Percentiles rank a stretch among this genome's conserved stretches.
Evolutionary conservation across 2,113 vertebrate genomes (phyloP).

Genomic region (Alligator mississippiensis): DNA sequence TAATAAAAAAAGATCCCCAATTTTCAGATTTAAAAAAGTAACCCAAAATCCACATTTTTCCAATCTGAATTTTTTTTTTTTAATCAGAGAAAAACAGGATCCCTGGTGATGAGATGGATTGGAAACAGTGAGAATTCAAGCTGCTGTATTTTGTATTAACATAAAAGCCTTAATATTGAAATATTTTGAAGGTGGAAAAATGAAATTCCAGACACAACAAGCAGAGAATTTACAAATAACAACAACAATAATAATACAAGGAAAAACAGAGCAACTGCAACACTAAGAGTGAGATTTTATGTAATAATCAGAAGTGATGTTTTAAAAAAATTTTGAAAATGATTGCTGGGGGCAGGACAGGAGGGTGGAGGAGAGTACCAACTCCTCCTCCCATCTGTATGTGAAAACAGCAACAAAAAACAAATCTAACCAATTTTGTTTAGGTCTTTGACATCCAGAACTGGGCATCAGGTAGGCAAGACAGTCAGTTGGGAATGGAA

Average conservation of each 20-base stretch:
- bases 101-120: neutral
- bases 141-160: neutral
- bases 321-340: conserved; percentile 3
- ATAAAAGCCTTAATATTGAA: neutral
- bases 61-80: too few species aligned
- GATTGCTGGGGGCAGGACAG: neutral
- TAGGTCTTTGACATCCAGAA: neutral
- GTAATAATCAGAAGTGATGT: neutral
- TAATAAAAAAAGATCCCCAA: too few species aligned
- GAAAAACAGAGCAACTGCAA: neutral
- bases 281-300: neutral
- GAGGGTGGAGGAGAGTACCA: neutral
- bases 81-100: neutral
- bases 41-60: too few species aligned
- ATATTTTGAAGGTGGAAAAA: conserved; percentile 41
- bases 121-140: conserved; percentile 19
- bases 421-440: neutral
- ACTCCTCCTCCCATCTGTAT: neutral
- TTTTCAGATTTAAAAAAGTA: too few species aligned
- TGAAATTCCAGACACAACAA: conserved; percentile 3
- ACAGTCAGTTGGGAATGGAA: neutral
- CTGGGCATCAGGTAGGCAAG: neutral
- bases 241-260: neutral
- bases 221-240: neutral
- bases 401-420: neutral